Evolutionary conservation across 2,888 invertebrate genomes (phyloP).

Genomic region (Atrina japonica): DNA sequence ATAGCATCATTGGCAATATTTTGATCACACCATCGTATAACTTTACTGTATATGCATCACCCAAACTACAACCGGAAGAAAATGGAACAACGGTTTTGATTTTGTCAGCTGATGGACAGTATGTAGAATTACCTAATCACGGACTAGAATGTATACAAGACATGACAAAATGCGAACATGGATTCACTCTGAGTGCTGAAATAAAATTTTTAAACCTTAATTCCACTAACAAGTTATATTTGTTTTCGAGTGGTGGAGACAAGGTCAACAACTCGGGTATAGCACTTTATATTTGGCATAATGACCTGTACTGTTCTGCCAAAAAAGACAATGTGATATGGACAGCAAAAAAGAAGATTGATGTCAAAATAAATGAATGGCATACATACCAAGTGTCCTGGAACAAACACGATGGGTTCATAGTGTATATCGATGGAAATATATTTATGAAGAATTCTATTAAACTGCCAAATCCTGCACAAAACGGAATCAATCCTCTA

Average conservation of each 20-base stretch:
- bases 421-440: constrained; percentile 36
- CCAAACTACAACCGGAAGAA: too few relatives aligned
- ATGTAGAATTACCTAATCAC: constrained; percentile 52
- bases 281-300: constrained; percentile 17
- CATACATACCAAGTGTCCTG: constrained; percentile 35
- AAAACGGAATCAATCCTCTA: too few relatives aligned
- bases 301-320: constrained; percentile 9
- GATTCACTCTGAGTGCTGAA: constrained; percentile 58
- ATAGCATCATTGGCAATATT: constrained; percentile 58
- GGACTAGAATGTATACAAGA: constrained; percentile 60
- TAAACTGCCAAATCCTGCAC: too few relatives aligned
- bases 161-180: constrained; percentile 55
- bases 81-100: too few relatives aligned
- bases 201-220: constrained; percentile 38
- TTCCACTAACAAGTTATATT: constrained; percentile 2
- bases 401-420: constrained; percentile 26
- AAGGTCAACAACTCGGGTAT: constrained; percentile 7
- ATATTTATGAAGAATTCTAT: too few relatives aligned
- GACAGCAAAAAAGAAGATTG: too few relatives aligned
- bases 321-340: too few relatives aligned
- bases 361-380: constrained; percentile 35
- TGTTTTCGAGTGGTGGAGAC: background rate
- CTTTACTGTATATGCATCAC: constrained; percentile 59
- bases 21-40: constrained; percentile 62
- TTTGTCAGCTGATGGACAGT: constrained; percentile 54